phyloP scores from a whole-genome alignment of 2,797 vertebrate species.

The Myioborus melanocephalus region DNA sequence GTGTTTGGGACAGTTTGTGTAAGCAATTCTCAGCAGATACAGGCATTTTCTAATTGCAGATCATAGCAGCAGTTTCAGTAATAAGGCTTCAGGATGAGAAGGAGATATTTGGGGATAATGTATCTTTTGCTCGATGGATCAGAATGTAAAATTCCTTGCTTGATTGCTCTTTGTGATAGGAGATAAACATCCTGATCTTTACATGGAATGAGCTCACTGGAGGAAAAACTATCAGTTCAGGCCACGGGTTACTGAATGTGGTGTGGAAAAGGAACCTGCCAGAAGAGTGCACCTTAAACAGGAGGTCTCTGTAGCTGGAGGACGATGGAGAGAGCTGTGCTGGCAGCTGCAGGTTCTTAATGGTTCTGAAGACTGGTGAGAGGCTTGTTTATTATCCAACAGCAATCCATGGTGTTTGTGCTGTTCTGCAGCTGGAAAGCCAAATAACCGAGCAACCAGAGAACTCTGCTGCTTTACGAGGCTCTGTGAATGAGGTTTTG shows the following conservation, averaged over 20 bases:
- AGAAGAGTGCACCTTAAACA: not conserved
- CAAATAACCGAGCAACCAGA: not conserved
- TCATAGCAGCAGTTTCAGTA: conserved; percentile 33
- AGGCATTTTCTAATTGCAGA: conserved; percentile 24
- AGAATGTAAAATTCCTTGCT: not conserved
- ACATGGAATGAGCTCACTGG: not conserved
- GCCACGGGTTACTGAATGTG: not conserved
- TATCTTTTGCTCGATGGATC: not conserved
- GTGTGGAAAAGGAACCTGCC: not conserved
- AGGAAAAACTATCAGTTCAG: not conserved
- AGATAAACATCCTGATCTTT: not conserved
- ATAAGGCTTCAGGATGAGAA: conserved; percentile 2
- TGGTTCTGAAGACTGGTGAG: not conserved
- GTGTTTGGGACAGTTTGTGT: conserved; percentile 24
- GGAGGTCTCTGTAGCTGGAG: not conserved
- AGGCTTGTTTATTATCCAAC: not conserved
- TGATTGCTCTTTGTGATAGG: not conserved
- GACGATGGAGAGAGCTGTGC: not conserved
- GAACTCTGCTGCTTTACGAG: not conserved
- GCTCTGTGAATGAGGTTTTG: not conserved
- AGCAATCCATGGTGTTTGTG: not conserved
- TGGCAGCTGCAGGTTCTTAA: not conserved
- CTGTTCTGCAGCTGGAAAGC: not conserved
- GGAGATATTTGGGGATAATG: not conserved
- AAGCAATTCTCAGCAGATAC: not conserved